Percentiles rank a stretch among this genome's conserved stretches.
These are phyloP conservation scores for Stenichneumon culpator DNA, from an alignment of 2,888 invertebrate genomes.

Conservation along the genomic window DNA sequence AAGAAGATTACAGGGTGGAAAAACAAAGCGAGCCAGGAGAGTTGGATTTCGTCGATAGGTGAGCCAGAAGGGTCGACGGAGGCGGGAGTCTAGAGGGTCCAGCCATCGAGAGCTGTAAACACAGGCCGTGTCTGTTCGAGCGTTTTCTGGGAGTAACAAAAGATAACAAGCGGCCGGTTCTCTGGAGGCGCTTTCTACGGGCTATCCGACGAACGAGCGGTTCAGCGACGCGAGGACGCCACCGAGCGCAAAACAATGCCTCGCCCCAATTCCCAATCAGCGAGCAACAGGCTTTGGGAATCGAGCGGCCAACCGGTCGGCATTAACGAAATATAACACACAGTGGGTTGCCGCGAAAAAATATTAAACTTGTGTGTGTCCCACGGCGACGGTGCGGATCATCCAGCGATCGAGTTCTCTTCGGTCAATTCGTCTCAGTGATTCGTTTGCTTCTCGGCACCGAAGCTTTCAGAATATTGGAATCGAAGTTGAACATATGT, in stretches of 20 bases:
- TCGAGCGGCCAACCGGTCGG: slow-evolving; percentile 52
- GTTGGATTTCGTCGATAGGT: slow-evolving; percentile 15
- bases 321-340: slow-evolving; percentile 25
- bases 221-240: slow-evolving; percentile 66
- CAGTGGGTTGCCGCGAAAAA: slow-evolving; percentile 20
- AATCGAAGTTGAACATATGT: too few relatives aligned
- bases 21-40: slow-evolving; percentile 4
- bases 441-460: background rate
- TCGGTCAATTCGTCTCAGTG: background rate
- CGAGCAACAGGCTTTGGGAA: slow-evolving; percentile 71
- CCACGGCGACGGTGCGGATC: background rate
- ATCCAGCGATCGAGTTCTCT: background rate
- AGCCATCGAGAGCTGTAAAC: slow-evolving; percentile 14
- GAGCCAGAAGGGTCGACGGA: slow-evolving; percentile 1
- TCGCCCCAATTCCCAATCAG: slow-evolving; percentile 76
- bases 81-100: slow-evolving; percentile 1
- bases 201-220: slow-evolving; percentile 39
- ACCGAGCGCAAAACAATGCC: slow-evolving; percentile 72
- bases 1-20: background rate
- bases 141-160: slow-evolving; percentile 54
- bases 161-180: slow-evolving; percentile 49
- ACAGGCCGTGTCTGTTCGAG: slow-evolving; percentile 39
- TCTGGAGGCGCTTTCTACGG: background rate
- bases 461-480: too few relatives aligned
- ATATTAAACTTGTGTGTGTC: slow-evolving; percentile 15